A percentile compares a stretch with the other conserved stretches of the same genome.
Evolutionary conservation across 2,113 vertebrate species (phyloP).

Genomic region (Muntiacus reevesi): DNA sequence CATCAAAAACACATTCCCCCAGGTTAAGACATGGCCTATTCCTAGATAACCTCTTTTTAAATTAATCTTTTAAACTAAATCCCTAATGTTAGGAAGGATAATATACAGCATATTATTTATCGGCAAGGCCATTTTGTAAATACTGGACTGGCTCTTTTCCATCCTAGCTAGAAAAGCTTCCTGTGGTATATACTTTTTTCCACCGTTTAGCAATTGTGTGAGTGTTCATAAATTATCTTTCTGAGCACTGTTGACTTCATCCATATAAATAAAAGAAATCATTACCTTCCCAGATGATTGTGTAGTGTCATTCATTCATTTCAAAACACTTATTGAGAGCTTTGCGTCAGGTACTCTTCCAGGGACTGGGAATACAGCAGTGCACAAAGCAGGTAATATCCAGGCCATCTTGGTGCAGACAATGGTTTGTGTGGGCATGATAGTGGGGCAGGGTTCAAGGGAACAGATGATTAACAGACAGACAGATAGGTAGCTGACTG

Average conservation of each 20-base stretch:
- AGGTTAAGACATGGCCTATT: neutral
- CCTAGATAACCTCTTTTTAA: neutral
- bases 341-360: neutral
- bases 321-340: neutral
- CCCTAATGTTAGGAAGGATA: neutral
- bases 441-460: neutral
- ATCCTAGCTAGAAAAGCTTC: neutral
- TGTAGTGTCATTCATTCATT: neutral
- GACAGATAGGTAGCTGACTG: neutral
- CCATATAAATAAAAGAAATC: neutral
- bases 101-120: neutral
- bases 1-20: neutral
- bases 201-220: neutral
- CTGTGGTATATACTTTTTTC: neutral
- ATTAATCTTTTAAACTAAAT: slow-evolving; percentile 8
- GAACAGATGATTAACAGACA: neutral
- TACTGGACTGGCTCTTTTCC: neutral
- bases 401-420: neutral
- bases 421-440: neutral
- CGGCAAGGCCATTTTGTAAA: neutral
- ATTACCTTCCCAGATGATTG: neutral
- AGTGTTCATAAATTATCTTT: neutral
- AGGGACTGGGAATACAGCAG: neutral
- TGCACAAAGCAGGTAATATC: neutral
- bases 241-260: neutral